These are phyloP conservation scores for Mythimna pallens DNA, from an alignment of 2,888 invertebrate genomes.

Conservation along the genomic window DNA sequence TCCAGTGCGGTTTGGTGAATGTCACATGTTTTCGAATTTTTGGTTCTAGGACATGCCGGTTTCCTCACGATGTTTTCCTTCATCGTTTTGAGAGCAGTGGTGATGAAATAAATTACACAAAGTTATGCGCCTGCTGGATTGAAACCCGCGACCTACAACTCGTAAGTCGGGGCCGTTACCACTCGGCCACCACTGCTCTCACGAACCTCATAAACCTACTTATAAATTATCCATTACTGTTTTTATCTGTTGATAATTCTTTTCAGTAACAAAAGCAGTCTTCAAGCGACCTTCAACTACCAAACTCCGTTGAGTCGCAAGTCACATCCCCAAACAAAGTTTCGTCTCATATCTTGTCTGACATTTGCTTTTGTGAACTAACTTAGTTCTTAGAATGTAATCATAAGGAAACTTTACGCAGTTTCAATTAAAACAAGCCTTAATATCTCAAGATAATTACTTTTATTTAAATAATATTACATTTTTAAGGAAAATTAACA, in stretches of 20 bases:
- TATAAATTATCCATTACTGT: no score
- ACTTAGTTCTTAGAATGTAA: slow-evolving; percentile 22
- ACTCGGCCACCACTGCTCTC: no score
- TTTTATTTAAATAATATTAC: not conserved
- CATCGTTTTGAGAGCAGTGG: no score
- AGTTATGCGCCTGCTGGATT: no score
- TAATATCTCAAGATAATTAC: not conserved
- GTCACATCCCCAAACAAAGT: slow-evolving; percentile 28
- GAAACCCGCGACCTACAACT: no score
- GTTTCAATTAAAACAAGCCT: slow-evolving; percentile 11
- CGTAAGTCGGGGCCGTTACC: no score
- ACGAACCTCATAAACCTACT: no score
- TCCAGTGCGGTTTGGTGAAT: no score
- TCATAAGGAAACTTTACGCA: slow-evolving; percentile 13
- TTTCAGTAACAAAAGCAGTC: not conserved
- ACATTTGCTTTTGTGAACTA: slow-evolving; percentile 43
- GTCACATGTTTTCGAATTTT: no score
- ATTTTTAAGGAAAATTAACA: not conserved
- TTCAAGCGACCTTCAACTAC: slow-evolving; percentile 9
- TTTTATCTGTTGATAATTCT: not conserved
- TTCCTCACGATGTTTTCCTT: no score
- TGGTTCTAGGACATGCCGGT: no score
- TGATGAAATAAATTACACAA: no score
- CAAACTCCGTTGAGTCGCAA: slow-evolving; percentile 18
- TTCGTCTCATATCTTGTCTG: slow-evolving; percentile 45